Percentiles rank a stretch among this genome's conserved stretches.
These are phyloP conservation scores for Stomatorhinus walkeri DNA, from an alignment of 2,797 vertebrate species.

Conservation along the genomic window DNA sequence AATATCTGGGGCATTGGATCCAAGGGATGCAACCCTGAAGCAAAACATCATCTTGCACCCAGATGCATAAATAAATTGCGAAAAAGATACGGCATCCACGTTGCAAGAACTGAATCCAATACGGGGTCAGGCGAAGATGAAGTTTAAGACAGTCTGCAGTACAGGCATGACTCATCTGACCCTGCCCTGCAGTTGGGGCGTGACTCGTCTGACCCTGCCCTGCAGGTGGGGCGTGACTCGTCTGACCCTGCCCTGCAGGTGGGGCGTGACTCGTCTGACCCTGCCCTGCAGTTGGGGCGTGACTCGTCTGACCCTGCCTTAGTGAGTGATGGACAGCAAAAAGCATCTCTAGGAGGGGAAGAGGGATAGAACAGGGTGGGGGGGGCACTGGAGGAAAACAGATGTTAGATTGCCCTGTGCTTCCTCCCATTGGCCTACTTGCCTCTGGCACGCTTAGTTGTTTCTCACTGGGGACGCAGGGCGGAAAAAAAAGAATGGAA, in stretches of 20 bases:
- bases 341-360: background rate
- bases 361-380: background rate
- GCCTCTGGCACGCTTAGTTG: background rate
- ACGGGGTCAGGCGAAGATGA: background rate
- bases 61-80: background rate
- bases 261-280: background rate
- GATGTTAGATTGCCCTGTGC: conserved; percentile 9
- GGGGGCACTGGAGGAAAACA: conserved; percentile 1
- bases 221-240: background rate
- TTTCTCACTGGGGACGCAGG: background rate
- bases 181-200: too few species aligned
- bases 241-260: conserved; percentile 14
- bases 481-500: background rate
- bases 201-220: too few species aligned
- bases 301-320: too few species aligned
- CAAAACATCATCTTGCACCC: background rate
- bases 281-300: too few species aligned
- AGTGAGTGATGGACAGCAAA: background rate
- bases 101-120: background rate
- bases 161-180: background rate
- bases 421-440: background rate
- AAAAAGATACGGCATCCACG: background rate
- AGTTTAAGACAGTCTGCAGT: background rate
- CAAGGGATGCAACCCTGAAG: background rate
- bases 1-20: background rate